Conservation (phyloP, 2,113 vertebrate genomes). For the Dolichallabes microphthalmus region DNA sequence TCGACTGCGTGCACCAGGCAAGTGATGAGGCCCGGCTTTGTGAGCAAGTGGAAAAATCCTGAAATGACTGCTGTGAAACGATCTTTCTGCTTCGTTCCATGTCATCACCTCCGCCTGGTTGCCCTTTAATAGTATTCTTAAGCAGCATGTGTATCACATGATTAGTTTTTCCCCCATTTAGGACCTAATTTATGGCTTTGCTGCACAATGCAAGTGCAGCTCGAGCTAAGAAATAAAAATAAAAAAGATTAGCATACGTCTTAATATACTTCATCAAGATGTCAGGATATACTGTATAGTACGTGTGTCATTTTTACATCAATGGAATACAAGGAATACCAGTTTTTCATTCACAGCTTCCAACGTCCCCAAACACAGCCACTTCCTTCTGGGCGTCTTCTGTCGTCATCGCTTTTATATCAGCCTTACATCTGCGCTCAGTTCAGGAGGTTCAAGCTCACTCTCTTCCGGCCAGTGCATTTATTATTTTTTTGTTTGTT, state of each 20-base stretch:
- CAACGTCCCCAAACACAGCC: background rate
- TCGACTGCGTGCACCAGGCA: constrained; percentile 98
- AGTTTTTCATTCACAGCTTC: background rate
- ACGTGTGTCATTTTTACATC: background rate
- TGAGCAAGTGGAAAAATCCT: background rate
- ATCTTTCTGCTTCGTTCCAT: background rate
- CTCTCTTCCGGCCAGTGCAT: constrained; percentile 46
- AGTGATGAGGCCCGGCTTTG: constrained; percentile 69
- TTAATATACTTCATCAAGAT: too few relatives aligned
- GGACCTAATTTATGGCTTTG: background rate
- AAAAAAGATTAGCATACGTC: too few relatives aligned
- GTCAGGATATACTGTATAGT: background rate
- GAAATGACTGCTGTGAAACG: background rate
- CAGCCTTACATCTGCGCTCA: background rate
- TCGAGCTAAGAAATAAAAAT: background rate
- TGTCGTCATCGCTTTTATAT: background rate
- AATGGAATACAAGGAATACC: background rate
- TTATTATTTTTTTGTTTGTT: too few relatives aligned
- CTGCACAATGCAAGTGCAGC: background rate
- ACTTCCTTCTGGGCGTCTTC: background rate
- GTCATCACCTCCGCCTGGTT: too few relatives aligned
- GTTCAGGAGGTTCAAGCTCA: constrained; percentile 43
- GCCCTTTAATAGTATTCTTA: background rate
- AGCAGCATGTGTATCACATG: background rate
- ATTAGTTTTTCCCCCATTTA: background rate